A percentile compares a stretch with the other conserved stretches of the same genome.
Evolutionary conservation across 2,888 invertebrate species (phyloP).

Genomic region (Nasonia oneida): DNA sequence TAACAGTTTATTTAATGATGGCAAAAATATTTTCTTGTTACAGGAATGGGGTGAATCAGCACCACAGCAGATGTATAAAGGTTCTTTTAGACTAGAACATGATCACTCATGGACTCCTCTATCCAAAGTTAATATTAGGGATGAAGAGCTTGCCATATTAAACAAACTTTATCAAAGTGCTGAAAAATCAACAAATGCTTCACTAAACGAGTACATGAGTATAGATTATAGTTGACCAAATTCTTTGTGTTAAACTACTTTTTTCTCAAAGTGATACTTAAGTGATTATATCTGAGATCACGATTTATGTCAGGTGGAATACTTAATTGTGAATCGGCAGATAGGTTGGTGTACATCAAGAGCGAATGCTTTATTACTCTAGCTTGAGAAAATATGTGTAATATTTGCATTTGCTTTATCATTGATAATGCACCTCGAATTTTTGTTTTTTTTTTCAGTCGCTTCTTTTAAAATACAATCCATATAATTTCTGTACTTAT

Average conservation of each 20-base stretch:
- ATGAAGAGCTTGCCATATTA: slow-evolving; percentile 70
- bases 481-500: neutral
- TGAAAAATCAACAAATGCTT: slow-evolving; percentile 59
- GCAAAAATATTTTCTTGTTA: slow-evolving; percentile 62
- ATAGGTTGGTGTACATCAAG: neutral
- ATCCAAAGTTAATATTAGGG: slow-evolving; percentile 78
- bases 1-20: slow-evolving; percentile 45
- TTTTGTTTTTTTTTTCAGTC: neutral
- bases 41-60: slow-evolving; percentile 85
- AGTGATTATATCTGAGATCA: slow-evolving; percentile 5
- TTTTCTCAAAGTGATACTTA: neutral
- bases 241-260: neutral
- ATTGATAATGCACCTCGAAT: neutral
- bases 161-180: slow-evolving; percentile 65
- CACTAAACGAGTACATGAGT: slow-evolving; percentile 62
- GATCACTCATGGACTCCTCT: slow-evolving; percentile 87
- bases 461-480: neutral
- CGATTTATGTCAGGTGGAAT: neutral
- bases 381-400: slow-evolving; percentile 10
- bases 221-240: slow-evolving; percentile 59
- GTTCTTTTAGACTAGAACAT: slow-evolving; percentile 85
- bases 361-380: slow-evolving; percentile 3
- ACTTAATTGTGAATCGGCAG: neutral
- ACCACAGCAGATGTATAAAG: slow-evolving; percentile 83
- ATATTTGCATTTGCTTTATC: neutral